Evolutionary conservation across 1,140 invertebrate species (phyloP).

Genomic region (Penaeus indicus): DNA sequence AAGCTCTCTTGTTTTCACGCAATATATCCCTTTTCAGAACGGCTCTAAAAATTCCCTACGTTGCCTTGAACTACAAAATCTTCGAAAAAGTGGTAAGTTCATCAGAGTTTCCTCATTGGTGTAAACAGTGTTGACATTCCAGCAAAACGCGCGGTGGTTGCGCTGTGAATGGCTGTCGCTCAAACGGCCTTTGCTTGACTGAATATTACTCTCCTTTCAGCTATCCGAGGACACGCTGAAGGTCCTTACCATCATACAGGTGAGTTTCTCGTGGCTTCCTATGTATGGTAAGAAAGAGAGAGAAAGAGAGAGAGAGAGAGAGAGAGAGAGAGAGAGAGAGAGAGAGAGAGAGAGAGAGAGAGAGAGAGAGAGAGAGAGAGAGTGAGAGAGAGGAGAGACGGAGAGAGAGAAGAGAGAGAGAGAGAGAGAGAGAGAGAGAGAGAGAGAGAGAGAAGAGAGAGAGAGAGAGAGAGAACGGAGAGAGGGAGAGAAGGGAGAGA

Average conservation of each 20-base stretch:
- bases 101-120: not conserved
- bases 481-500: not conserved
- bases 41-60: constrained; percentile 70
- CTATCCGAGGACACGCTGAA: constrained; percentile 67
- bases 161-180: too few relatives aligned
- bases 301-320: not conserved
- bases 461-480: constrained; percentile 2
- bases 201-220: constrained; percentile 58
- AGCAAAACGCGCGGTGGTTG: too few relatives aligned
- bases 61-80: constrained; percentile 67
- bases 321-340: not conserved
- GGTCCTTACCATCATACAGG: constrained; percentile 65
- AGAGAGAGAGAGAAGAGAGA: not conserved
- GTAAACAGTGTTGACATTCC: not conserved
- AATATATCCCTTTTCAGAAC: constrained; percentile 25
- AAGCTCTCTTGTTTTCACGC: too few relatives aligned
- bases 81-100: constrained; percentile 62
- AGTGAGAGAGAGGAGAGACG: not conserved
- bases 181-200: too few relatives aligned
- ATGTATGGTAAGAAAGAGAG: not conserved
- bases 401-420: not conserved
- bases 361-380: constrained; percentile 33
- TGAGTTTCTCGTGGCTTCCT: constrained; percentile 10
- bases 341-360: constrained; percentile 42
- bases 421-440: too few relatives aligned